Percentiles rank a stretch among this genome's conserved stretches.
Evolutionary conservation across 30 jellyfish, hydroid and myxozoan species (phyloP).

Genomic region (Morbakka virulenta): DNA sequence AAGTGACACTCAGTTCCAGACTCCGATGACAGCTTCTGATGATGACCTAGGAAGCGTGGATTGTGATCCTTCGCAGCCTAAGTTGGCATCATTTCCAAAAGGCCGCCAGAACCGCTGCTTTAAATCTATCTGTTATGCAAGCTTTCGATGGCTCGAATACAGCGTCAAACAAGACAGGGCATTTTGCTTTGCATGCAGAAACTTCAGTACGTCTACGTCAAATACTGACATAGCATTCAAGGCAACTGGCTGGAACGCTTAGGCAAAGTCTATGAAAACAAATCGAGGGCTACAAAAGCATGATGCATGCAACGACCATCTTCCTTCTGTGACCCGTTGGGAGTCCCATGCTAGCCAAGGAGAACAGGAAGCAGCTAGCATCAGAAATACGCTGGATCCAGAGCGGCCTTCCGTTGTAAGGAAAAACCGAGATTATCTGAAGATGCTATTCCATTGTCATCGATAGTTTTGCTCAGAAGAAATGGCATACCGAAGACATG

Average conservation of each 20-base stretch:
- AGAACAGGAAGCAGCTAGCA: not conserved
- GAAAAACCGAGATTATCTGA: slow-evolving; percentile 27
- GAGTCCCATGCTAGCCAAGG: slow-evolving; percentile 5
- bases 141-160: not conserved
- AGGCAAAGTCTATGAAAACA: no score
- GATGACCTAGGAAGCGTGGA: not conserved
- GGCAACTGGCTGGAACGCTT: not conserved
- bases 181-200: not conserved
- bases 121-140: not conserved
- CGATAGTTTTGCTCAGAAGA: slow-evolving; percentile 19
- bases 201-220: not conserved
- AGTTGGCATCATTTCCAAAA: not conserved
- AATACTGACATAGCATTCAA: not conserved
- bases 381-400: slow-evolving; percentile 29
- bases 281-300: not conserved
- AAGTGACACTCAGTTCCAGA: no score
- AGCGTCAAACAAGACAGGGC: not conserved
- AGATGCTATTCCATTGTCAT: slow-evolving; percentile 25
- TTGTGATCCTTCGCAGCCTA: not conserved
- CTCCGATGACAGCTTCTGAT: no score
- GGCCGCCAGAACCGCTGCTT: not conserved
- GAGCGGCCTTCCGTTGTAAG: slow-evolving; percentile 35
- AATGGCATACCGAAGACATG: slow-evolving; percentile 22
- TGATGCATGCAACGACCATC: not conserved
- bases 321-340: not conserved